These are phyloP conservation scores for Heteromyza rotundicornis DNA, from an alignment of 2,888 invertebrate species.

Conservation along the genomic window DNA sequence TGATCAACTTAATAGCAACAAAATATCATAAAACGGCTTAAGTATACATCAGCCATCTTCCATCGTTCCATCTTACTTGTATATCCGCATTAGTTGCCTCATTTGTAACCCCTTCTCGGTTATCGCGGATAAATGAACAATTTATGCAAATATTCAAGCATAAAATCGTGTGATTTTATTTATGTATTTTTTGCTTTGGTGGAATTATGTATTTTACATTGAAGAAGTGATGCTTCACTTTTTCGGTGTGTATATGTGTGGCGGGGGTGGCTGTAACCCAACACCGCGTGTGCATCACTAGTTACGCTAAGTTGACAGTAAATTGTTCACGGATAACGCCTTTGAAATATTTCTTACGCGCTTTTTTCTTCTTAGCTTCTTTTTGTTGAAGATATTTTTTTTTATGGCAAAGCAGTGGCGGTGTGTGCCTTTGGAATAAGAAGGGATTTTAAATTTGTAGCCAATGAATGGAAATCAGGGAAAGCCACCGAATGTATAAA, in stretches of 20 bases:
- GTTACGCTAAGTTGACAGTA: constrained; percentile 16
- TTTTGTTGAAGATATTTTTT: no score
- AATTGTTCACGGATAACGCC: constrained; percentile 21
- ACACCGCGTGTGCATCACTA: constrained; percentile 11
- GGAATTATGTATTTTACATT: no score
- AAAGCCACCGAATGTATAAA: no score
- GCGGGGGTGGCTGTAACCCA: background rate
- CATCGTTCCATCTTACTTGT: no score
- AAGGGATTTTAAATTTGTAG: no score
- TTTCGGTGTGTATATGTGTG: background rate
- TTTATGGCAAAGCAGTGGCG: no score
- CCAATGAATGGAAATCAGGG: no score
- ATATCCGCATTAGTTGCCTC: constrained; percentile 4
- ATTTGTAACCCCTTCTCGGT: background rate
- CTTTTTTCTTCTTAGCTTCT: background rate
- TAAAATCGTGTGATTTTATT: constrained; percentile 12
- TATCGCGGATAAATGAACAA: constrained; percentile 7
- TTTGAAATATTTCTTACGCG: constrained; percentile 13
- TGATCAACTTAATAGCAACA: constrained; percentile 12
- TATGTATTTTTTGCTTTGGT: background rate
- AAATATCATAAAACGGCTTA: constrained; percentile 11
- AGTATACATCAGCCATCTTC: constrained; percentile 6
- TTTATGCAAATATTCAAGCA: constrained; percentile 20
- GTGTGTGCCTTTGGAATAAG: no score
- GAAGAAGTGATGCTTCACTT: no score